Conservation (phyloP, 2,888 invertebrate genomes). For the Dorcus hopei region DNA sequence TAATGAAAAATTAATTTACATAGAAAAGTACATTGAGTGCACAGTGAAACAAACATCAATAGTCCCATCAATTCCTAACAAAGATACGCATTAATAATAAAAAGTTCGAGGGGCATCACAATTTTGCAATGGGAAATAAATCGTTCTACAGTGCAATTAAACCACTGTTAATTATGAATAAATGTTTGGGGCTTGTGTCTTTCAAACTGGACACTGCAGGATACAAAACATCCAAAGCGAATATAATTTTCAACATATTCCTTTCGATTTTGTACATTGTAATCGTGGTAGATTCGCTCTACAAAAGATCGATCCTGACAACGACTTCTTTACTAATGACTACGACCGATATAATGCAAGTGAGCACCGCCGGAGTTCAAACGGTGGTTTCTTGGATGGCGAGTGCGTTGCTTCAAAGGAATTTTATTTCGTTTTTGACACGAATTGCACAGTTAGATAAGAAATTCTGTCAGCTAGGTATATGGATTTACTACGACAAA, state of each 20-base stretch:
- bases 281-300: conserved; percentile 8
- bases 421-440: conserved; percentile 21
- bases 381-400: conserved; percentile 23
- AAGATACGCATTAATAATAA: too few relatives aligned
- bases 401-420: conserved; percentile 19
- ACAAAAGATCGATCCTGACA: not conserved
- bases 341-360: conserved; percentile 20
- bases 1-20: too few relatives aligned
- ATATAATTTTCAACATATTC: conserved; percentile 5
- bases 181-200: conserved; percentile 19
- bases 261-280: conserved; percentile 8
- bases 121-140: too few relatives aligned
- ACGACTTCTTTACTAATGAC: conserved; percentile 4
- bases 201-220: conserved; percentile 19
- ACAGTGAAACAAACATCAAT: too few relatives aligned
- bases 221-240: conserved; percentile 19
- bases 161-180: conserved; percentile 19
- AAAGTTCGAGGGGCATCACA: too few relatives aligned
- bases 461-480: conserved; percentile 24
- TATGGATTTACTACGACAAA: conserved; percentile 28
- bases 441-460: conserved; percentile 26
- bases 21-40: too few relatives aligned
- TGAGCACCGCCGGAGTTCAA: conserved; percentile 15
- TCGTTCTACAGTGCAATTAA: conserved; percentile 21
- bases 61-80: too few relatives aligned